phyloP scores from a whole-genome alignment of 2,797 vertebrate species.

The Anabas testudineus region DNA sequence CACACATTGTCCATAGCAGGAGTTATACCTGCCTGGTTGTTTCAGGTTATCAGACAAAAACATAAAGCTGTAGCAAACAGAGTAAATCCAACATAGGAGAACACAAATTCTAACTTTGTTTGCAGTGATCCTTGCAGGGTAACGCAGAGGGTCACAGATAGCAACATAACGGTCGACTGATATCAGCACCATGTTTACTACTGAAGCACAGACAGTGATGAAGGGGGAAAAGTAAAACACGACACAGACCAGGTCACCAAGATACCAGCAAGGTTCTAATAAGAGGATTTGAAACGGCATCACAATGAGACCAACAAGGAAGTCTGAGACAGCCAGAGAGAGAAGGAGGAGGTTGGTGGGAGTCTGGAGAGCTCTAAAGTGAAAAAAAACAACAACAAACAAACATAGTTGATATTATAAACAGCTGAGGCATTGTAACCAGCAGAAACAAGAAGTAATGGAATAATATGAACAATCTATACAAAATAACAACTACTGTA shows the following conservation, averaged over 20 bases:
- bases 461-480: too few species aligned
- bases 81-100: constrained; percentile 25
- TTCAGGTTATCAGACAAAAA: neutral
- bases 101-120: neutral
- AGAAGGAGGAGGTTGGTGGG: constrained; percentile 8
- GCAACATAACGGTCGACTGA: neutral
- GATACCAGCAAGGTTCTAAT: neutral
- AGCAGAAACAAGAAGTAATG: too few species aligned
- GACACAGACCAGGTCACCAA: neutral
- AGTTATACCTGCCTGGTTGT: constrained; percentile 2
- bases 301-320: neutral
- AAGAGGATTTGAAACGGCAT: neutral
- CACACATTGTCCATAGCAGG: constrained; percentile 1
- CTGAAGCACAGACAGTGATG: neutral
- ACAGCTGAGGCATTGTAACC: too few species aligned
- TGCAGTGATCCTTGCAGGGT: neutral
- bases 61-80: neutral
- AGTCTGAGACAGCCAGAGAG: constrained; percentile 3
- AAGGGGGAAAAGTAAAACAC: neutral
- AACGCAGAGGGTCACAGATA: constrained; percentile 24
- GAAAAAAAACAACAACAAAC: too few species aligned
- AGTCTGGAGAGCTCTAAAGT: constrained; percentile 1
- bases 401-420: too few species aligned
- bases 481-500: too few species aligned
- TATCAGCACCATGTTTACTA: neutral